Percentiles rank a stretch among this genome's conserved stretches.
Conservation (phyloP, 2,888 invertebrate species). For the Onchidella celtica region DNA sequence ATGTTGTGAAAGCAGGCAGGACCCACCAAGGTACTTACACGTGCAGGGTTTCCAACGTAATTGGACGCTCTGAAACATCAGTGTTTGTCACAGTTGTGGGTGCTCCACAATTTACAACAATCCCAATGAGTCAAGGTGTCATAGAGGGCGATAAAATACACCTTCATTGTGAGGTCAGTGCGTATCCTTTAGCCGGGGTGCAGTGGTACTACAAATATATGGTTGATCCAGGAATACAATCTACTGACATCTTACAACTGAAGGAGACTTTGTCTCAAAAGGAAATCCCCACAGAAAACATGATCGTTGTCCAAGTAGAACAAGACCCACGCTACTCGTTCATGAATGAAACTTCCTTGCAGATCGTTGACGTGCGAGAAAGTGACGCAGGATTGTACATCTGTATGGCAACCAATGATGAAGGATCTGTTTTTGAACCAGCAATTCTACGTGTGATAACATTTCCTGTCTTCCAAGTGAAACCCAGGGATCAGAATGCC, state of each 20-base stretch:
- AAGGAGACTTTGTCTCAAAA: neutral
- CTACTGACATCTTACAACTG: conserved; percentile 7
- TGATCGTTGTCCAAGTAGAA: neutral
- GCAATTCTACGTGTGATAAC: conserved; percentile 40
- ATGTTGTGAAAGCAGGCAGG: neutral
- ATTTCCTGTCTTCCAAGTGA: conserved; percentile 22
- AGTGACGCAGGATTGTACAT: conserved; percentile 40
- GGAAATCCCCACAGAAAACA: neutral
- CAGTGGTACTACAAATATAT: conserved; percentile 38
- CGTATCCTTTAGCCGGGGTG: conserved; percentile 1
- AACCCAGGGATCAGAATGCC: neutral
- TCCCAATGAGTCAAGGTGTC: conserved; percentile 6
- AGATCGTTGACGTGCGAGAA: neutral
- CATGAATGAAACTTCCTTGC: conserved; percentile 18
- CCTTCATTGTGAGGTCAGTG: conserved; percentile 18
- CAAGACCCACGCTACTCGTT: neutral
- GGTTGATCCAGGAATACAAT: conserved; percentile 28
- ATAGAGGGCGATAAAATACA: conserved; percentile 33
- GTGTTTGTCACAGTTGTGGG: conserved; percentile 10
- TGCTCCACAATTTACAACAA: neutral
- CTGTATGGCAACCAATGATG: conserved; percentile 20
- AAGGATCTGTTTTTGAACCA: conserved; percentile 1
- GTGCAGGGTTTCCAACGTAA: conserved; percentile 29
- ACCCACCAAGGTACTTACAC: conserved; percentile 17
- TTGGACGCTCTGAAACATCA: conserved; percentile 9